A percentile compares a stretch with the other conserved stretches of the same genome.
phyloP scores from a whole-genome alignment of 2,797 vertebrate genomes.

The Toxotes lorentzi region DNA sequence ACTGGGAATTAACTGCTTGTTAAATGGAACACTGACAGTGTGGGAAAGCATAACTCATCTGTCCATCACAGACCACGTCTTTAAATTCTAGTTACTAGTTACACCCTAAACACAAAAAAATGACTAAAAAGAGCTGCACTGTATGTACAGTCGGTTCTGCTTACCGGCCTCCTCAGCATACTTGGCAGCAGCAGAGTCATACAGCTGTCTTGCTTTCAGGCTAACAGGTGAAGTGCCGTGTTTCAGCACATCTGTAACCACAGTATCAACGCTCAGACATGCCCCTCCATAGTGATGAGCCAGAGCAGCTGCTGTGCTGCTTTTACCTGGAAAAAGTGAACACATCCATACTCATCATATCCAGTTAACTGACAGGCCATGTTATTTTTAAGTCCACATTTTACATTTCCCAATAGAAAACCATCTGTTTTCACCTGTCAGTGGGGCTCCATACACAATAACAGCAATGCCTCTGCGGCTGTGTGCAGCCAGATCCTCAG shows the following conservation, averaged over 20 bases:
- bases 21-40: background rate
- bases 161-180: slow-evolving; percentile 80
- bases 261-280: slow-evolving; percentile 85
- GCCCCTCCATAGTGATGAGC: slow-evolving; percentile 83
- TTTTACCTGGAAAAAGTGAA: slow-evolving; percentile 84
- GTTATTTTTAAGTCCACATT: background rate
- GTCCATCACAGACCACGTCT: background rate
- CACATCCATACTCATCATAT: background rate
- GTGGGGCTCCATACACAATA: slow-evolving; percentile 89
- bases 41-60: background rate
- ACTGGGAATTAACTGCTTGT: background rate
- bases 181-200: slow-evolving; percentile 77
- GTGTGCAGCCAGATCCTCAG: slow-evolving; percentile 73
- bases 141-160: slow-evolving; percentile 10
- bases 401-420: background rate
- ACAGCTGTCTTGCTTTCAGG: slow-evolving; percentile 84
- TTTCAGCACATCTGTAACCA: slow-evolving; percentile 86
- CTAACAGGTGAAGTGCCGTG: slow-evolving; percentile 77
- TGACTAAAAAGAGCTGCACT: background rate
- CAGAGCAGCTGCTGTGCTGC: slow-evolving; percentile 77
- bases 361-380: too few species aligned
- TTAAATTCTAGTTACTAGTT: background rate
- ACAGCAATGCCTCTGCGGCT: slow-evolving; percentile 86
- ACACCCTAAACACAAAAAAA: background rate
- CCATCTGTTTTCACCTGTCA: slow-evolving; percentile 81